Base-by-base conservation (phyloP, 2,113 vertebrate genomes). In the Gymnogyps californianus region DNA sequence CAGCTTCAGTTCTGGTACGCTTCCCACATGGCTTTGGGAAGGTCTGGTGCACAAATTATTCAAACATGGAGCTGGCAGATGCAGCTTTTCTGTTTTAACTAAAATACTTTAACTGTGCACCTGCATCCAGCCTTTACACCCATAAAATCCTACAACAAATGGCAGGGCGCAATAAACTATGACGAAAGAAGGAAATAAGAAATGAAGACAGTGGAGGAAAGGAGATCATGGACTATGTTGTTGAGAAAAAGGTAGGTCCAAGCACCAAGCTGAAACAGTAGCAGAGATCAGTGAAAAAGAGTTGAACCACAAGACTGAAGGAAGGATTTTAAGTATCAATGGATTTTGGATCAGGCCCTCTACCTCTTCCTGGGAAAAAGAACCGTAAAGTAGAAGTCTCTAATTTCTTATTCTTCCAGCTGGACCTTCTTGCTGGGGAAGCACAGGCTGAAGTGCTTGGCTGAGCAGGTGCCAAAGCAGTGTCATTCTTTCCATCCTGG, bases 161-260 rank as follows among this genome's bases (percentile, higher is more conserved):
- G 5, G 2, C 31, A 72, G 3, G 8, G 4, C 5, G 5, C 7
- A 31, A 36, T 42, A 44, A 83, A 31, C 3, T 24, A 9, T 38
- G 16, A 26, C 13, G 17, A 87, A 74, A 51, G n/a, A 92, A 36
- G 11, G n/a, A 89, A 57, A 44, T 21, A 51, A 25, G 26, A 71
- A 55, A 51, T 18, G 0, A 67, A 66, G 11, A 19, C 12, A 40
- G 8, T 12, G 9, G 4, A 76, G 26, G 12, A 75, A 58, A 71
- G 5, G 4, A 64, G 8, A 19, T 16, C 5, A 2, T 14, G n/a
- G 74, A 44, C 1, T 16, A 25, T 18, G 2, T 38, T 71, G 3
- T 1, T 67, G n/a, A 59, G 40, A 89, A 66, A 25, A 19, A 6
- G 0, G 1, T 36, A 46, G 5, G 28, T 58, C 42, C 28, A 57